A percentile compares a stretch with the other conserved stretches of the same genome.
Conservation (phyloP, 2,888 invertebrate species). For the Ophion ellenae region DNA sequence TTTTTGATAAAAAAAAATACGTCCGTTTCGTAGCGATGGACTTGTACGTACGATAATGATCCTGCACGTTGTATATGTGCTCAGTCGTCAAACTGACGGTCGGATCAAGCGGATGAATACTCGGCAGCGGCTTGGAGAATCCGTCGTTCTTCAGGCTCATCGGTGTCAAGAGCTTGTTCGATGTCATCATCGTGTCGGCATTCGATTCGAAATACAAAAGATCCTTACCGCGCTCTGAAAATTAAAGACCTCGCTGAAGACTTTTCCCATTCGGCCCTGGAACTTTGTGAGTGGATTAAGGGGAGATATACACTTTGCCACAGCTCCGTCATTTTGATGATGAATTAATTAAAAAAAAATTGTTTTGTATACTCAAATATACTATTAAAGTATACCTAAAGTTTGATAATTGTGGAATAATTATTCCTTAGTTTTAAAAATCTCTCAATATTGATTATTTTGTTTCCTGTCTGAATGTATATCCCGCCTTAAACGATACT, state of each 20-base stretch:
- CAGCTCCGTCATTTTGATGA: no score
- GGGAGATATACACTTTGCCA: no score
- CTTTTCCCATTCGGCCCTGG: neutral
- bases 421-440: no score
- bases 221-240: constrained; percentile 86
- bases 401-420: no score
- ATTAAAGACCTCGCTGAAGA: constrained; percentile 18
- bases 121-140: constrained; percentile 87
- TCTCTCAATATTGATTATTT: no score
- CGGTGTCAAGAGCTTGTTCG: constrained; percentile 87
- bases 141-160: constrained; percentile 82
- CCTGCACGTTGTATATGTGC: constrained; percentile 87
- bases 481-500: no score
- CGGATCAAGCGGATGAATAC: constrained; percentile 90
- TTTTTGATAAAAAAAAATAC: neutral
- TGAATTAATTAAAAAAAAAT: no score
- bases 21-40: no score
- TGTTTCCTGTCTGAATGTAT: no score
- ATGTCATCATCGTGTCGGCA: constrained; percentile 88
- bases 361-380: no score
- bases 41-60: constrained; percentile 90
- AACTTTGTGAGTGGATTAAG: no score
- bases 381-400: no score
- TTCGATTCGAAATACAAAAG: constrained; percentile 87
- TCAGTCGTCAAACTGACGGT: constrained; percentile 88